These are phyloP conservation scores for Ditula angustiorana DNA, from an alignment of 2,888 invertebrate species.

Conservation along the genomic window DNA sequence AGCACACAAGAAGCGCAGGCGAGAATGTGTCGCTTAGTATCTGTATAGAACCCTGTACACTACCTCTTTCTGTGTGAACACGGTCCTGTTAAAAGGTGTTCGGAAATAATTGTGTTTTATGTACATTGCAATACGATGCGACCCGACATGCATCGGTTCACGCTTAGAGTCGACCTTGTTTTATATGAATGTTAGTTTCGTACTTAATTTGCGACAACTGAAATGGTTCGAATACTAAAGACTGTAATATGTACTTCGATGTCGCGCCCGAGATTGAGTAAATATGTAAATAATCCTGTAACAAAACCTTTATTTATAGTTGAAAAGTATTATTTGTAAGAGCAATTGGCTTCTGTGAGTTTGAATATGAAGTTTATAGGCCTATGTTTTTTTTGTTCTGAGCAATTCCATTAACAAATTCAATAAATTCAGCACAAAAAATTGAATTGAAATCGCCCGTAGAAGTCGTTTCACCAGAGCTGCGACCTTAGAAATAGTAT, in stretches of 20 bases:
- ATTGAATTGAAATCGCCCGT: too few relatives aligned
- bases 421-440: too few relatives aligned
- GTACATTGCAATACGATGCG: background rate
- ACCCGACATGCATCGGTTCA: background rate
- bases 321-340: slow-evolving; percentile 2
- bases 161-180: slow-evolving; percentile 17
- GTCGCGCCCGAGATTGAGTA: background rate
- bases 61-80: too few relatives aligned
- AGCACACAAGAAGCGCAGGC: too few relatives aligned
- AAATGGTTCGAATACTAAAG: slow-evolving; percentile 21
- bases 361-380: background rate
- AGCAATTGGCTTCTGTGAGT: background rate
- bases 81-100: too few relatives aligned
- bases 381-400: too few relatives aligned
- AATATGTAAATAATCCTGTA: slow-evolving; percentile 13
- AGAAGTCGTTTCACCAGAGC: too few relatives aligned
- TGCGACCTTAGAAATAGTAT: too few relatives aligned
- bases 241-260: slow-evolving; percentile 19
- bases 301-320: slow-evolving; percentile 10
- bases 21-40: too few relatives aligned
- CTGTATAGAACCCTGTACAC: too few relatives aligned
- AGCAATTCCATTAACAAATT: too few relatives aligned
- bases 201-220: slow-evolving; percentile 26
- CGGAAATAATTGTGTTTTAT: too few relatives aligned
- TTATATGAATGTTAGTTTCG: slow-evolving; percentile 27